phyloP scores from a whole-genome alignment of 2,797 vertebrate species.

The Clarias laeviceps region DNA sequence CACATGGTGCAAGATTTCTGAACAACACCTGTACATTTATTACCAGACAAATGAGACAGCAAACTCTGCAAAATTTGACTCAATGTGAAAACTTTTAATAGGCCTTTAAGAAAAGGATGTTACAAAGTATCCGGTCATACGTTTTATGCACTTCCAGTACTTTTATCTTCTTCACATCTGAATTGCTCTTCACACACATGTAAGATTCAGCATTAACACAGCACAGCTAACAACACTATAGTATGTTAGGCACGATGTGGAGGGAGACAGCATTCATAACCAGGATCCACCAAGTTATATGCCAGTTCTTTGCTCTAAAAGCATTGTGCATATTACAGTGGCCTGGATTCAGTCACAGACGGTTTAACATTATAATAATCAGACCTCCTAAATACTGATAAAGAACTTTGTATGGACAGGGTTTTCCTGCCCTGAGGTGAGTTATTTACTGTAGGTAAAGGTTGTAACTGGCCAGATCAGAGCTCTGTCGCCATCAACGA shows the following conservation, averaged over 20 bases:
- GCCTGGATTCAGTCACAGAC: conserved; percentile 34
- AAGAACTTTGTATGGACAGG: neutral
- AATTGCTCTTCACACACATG: conserved; percentile 19
- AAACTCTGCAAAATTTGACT: neutral
- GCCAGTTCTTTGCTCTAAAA: conserved; percentile 38
- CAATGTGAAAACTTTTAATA: conserved; percentile 69
- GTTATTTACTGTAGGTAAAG: neutral
- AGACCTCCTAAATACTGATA: neutral
- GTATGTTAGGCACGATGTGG: conserved; percentile 75
- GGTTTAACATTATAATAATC: conserved; percentile 9
- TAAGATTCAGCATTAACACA: conserved; percentile 58
- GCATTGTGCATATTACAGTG: conserved; percentile 46
- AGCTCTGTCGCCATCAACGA: neutral
- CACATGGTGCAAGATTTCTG: conserved; percentile 16
- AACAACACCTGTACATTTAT: neutral
- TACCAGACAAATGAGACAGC: neutral
- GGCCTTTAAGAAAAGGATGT: conserved; percentile 69
- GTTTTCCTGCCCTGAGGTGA: conserved; percentile 18
- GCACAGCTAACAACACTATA: conserved; percentile 57
- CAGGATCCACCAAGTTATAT: conserved; percentile 44
- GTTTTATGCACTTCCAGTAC: conserved; percentile 39
- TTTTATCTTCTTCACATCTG: conserved; percentile 41
- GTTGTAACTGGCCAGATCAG: neutral
- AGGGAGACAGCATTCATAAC: conserved; percentile 56
- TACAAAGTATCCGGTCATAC: conserved; percentile 67